phyloP scores from a whole-genome alignment of 2,797 vertebrate genomes.

The Gambelia wislizenii region DNA sequence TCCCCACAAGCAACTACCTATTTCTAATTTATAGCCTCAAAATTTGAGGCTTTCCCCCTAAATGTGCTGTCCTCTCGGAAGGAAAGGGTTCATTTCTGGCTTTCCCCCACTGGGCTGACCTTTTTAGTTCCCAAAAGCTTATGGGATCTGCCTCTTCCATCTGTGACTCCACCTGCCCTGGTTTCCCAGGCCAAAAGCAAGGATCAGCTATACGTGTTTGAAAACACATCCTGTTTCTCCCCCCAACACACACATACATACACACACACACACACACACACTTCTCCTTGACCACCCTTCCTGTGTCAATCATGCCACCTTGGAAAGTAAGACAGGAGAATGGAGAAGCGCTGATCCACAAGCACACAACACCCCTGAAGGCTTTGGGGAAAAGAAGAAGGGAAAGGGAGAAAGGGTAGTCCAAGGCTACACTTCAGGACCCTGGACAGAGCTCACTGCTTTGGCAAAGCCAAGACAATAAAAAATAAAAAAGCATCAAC shows the following conservation, averaged over 20 bases:
- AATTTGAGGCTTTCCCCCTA: background rate
- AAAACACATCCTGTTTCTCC: conserved; percentile 60
- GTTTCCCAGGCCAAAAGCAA: conserved; percentile 69
- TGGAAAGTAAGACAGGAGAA: background rate
- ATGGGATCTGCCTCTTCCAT: conserved; percentile 72
- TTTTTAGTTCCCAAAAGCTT: conserved; percentile 70
- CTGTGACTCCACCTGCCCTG: conserved; percentile 67
- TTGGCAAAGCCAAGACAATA: background rate
- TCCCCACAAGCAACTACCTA: accelerated
- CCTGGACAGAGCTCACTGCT: conserved; percentile 67
- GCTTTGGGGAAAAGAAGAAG: background rate
- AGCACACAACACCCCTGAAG: conserved; percentile 22
- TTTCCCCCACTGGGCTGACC: conserved; percentile 58
- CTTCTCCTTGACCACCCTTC: background rate
- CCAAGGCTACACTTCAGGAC: conserved; percentile 68
- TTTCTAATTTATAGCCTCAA: background rate
- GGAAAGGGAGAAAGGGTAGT: background rate
- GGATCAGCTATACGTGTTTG: conserved; percentile 69
- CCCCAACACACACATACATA: no score
- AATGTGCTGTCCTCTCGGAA: conserved; percentile 3
- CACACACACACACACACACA: no score
- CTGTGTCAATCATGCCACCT: accelerated
- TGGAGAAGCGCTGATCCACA: background rate
- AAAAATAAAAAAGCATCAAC: background rate
- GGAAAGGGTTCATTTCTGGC: background rate